Evolutionary conservation across 2,113 vertebrate genomes (phyloP).

Genomic region (Phalacrocorax brasilianus): DNA sequence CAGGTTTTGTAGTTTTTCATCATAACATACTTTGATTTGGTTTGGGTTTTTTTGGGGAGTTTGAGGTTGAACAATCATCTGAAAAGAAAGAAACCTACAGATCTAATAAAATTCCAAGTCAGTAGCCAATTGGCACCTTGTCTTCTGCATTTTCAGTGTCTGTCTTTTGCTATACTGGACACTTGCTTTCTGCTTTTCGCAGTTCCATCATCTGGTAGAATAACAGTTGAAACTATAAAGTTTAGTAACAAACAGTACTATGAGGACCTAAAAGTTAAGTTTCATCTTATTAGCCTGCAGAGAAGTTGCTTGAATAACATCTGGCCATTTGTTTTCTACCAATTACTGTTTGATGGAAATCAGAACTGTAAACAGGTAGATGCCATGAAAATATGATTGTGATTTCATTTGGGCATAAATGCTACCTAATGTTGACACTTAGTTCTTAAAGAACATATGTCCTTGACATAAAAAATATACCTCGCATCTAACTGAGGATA

Average conservation of each 20-base stretch:
- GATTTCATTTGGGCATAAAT: background rate
- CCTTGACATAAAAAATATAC: background rate
- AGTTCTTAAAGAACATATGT: background rate
- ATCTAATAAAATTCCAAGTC: background rate
- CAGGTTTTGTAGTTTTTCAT: background rate
- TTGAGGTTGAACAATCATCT: background rate
- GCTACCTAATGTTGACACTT: background rate
- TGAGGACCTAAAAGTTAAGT: background rate
- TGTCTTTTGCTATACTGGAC: background rate
- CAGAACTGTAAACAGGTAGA: background rate
- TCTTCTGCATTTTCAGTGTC: background rate
- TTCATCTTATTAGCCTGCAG: background rate
- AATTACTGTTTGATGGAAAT: background rate
- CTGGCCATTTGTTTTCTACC: background rate
- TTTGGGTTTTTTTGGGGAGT: background rate
- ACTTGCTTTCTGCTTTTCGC: background rate
- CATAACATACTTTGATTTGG: background rate
- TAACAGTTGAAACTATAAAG: background rate
- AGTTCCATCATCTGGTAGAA: background rate
- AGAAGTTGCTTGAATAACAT: background rate
- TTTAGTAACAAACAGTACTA: background rate
- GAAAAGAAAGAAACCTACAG: background rate
- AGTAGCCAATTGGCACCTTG: background rate
- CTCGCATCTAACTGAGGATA: background rate
- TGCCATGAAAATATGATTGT: background rate